phyloP scores from a whole-genome alignment of 2,888 invertebrate genomes.

The Drosophila kuntzei region DNA sequence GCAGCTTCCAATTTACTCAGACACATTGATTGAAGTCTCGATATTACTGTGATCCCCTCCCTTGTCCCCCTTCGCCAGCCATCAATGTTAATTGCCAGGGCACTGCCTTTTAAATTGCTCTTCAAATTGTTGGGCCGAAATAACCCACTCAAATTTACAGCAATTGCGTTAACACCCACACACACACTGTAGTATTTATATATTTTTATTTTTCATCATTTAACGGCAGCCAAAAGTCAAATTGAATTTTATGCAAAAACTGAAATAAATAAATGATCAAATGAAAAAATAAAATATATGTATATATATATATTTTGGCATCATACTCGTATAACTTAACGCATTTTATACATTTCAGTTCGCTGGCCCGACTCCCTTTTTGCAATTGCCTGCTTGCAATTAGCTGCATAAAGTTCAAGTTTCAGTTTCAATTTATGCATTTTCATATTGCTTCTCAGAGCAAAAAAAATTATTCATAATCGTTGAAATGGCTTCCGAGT shows the following conservation, averaged over 20 bases:
- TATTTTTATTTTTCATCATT: constrained; percentile 33
- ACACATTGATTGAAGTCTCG: constrained; percentile 66
- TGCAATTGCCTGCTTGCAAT: constrained; percentile 60
- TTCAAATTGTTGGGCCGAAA: constrained; percentile 54
- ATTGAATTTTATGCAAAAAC: constrained; percentile 61
- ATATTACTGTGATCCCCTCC: constrained; percentile 40
- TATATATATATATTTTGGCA: constrained; percentile 37
- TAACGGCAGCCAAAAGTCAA: constrained; percentile 59
- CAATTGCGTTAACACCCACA: constrained; percentile 63
- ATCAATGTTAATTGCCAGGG: constrained; percentile 70
- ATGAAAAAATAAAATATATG: too few species aligned
- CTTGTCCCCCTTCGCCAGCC: constrained; percentile 2
- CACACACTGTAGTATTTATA: neutral
- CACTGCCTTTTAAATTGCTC: constrained; percentile 54
- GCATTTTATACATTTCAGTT: constrained; percentile 33
- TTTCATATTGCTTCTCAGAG: constrained; percentile 49
- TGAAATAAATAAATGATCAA: neutral
- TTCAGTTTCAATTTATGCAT: constrained; percentile 75
- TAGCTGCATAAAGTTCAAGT: constrained; percentile 74
- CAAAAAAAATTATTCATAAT: constrained; percentile 70
- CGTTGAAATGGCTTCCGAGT: constrained; percentile 69
- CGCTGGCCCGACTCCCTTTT: constrained; percentile 30
- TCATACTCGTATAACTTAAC: constrained; percentile 25
- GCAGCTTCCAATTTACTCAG: constrained; percentile 37
- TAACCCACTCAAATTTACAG: constrained; percentile 44